Evolutionary conservation across 2,888 invertebrate species (phyloP).

Genomic region (Yponomeuta evonymella): DNA sequence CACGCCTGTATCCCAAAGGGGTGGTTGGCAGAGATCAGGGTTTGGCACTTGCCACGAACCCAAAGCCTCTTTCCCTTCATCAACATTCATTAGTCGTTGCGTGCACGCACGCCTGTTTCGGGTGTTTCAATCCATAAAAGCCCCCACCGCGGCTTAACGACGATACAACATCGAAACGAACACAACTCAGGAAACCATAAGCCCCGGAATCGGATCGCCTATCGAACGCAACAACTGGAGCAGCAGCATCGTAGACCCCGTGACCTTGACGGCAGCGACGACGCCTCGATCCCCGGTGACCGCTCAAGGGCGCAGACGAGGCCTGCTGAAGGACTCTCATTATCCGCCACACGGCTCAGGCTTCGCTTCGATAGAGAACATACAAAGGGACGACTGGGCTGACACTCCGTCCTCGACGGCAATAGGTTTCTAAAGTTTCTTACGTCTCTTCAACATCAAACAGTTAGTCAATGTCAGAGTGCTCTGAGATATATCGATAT

Average conservation of each 20-base stretch:
- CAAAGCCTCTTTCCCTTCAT: no score
- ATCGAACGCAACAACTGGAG: background rate
- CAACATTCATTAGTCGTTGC: no score
- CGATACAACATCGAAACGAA: no score
- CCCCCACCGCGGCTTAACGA: no score
- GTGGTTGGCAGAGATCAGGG: no score
- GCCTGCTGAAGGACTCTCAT: slow-evolving; percentile 25
- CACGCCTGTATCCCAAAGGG: no score
- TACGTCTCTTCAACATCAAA: no score
- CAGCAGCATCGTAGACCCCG: slow-evolving; percentile 1
- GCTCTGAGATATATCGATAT: no score
- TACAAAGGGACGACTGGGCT: background rate
- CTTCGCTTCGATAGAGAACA: background rate
- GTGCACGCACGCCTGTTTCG: no score
- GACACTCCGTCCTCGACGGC: background rate
- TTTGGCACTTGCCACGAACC: no score
- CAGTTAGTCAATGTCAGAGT: no score
- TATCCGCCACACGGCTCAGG: background rate
- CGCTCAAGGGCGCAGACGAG: slow-evolving; percentile 48
- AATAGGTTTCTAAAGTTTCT: background rate
- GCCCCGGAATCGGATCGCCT: background rate
- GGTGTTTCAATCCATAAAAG: no score
- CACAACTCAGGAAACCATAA: background rate
- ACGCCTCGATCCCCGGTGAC: slow-evolving; percentile 35
- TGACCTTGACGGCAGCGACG: background rate